Evolutionary conservation across 1,140 invertebrate genomes (phyloP).

Genomic region (Drosophila albomicans): DNA sequence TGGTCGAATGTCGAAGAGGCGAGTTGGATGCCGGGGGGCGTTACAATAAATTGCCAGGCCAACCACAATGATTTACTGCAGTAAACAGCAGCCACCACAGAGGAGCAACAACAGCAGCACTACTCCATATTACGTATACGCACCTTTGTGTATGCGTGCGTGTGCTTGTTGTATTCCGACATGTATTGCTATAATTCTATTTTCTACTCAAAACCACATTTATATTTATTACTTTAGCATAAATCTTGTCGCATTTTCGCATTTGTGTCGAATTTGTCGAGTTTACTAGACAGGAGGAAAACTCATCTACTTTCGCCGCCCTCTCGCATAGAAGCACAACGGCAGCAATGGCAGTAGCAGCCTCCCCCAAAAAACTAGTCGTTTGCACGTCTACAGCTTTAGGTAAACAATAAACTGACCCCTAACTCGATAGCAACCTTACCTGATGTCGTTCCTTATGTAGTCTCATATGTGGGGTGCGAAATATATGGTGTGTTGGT

Average conservation of each 20-base stretch:
- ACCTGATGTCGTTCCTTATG: slow-evolving; percentile 47
- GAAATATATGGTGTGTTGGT: slow-evolving; percentile 61
- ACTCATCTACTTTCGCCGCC: background rate
- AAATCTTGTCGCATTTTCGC: slow-evolving; percentile 83
- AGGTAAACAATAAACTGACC: slow-evolving; percentile 78
- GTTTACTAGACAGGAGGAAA: slow-evolving; percentile 55
- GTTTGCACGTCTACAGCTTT: slow-evolving; percentile 70
- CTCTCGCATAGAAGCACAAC: background rate
- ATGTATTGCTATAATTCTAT: slow-evolving; percentile 78
- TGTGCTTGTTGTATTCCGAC: slow-evolving; percentile 15
- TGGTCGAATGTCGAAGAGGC: slow-evolving; percentile 38
- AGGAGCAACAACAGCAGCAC: slow-evolving; percentile 8
- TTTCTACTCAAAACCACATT: slow-evolving; percentile 83
- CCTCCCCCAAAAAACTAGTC: slow-evolving; percentile 10
- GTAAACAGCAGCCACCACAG: slow-evolving; percentile 30
- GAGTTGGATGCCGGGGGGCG: slow-evolving; percentile 23
- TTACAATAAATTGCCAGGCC: slow-evolving; percentile 72
- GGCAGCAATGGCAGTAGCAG: background rate
- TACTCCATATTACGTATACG: slow-evolving; percentile 44
- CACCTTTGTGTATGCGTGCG: slow-evolving; percentile 59
- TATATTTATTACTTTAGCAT: slow-evolving; percentile 83
- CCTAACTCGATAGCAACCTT: slow-evolving; percentile 33
- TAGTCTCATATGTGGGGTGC: slow-evolving; percentile 25
- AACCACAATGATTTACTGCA: slow-evolving; percentile 82
- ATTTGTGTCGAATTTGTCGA: slow-evolving; percentile 83